These are phyloP conservation scores for Dioctria rufipes DNA, from an alignment of 2,888 invertebrate genomes.

Conservation along the genomic window DNA sequence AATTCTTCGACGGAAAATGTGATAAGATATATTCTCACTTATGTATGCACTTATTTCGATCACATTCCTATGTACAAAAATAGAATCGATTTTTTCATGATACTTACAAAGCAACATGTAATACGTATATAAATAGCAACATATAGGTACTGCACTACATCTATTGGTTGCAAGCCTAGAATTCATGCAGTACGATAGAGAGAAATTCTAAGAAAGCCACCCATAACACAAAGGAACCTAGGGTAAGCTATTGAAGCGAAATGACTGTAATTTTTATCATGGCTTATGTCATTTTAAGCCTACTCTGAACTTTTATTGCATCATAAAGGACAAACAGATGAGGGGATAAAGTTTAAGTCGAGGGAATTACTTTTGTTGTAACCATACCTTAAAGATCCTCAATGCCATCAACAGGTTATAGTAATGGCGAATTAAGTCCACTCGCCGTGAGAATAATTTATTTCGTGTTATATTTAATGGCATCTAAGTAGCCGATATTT, in stretches of 20 bases:
- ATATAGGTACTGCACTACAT: not conserved
- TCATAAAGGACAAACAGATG: conserved; percentile 6
- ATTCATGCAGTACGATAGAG: not conserved
- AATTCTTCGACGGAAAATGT: too few relatives aligned
- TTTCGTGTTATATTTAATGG: too few relatives aligned
- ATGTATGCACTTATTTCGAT: too few relatives aligned
- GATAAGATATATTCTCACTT: too few relatives aligned
- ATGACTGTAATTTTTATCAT: conserved; percentile 28
- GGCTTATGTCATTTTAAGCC: not conserved
- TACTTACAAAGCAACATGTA: too few relatives aligned
- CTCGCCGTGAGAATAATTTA: conserved; percentile 24
- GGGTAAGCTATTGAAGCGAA: conserved; percentile 1
- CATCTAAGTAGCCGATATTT: too few relatives aligned
- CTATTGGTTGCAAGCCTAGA: not conserved
- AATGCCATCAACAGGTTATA: conserved; percentile 24
- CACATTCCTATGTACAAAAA: too few relatives aligned
- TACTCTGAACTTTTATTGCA: conserved; percentile 23
- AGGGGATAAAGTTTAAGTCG: conserved; percentile 6
- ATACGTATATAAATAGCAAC: too few relatives aligned
- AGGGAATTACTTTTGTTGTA: conserved; percentile 21
- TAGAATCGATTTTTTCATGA: too few relatives aligned
- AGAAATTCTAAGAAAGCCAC: not conserved
- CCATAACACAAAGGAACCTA: conserved; percentile 2
- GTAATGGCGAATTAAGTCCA: conserved; percentile 27
- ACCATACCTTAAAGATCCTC: not conserved